Base-by-base conservation (phyloP, 2,888 invertebrate genomes). In the Heliconius charithonia region DNA sequence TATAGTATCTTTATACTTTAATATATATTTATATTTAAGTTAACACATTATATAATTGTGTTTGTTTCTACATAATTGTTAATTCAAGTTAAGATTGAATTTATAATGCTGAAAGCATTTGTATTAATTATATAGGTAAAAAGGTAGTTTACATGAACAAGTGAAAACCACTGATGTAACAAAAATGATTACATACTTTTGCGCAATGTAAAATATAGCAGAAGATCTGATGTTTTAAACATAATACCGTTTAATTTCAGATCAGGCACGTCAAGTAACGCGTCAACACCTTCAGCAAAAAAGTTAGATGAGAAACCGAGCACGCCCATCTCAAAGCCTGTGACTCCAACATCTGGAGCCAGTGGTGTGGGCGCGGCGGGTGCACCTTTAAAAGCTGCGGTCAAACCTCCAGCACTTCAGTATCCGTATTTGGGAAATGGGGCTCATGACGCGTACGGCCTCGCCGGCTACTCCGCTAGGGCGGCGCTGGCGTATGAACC, bases 321-420 rank as follows among this genome's bases (percentile, higher is more conserved):
- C 82, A 98, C 98, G 45, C 98, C 98, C 9, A 98, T 98, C 85
- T 97, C 98, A 22, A 98, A 98, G 94, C 97, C 98, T 10, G 97
- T 97, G 81, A 98, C 98, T 63, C 98, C 98, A 6, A 98, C 98
- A 27, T 95, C 96, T 4, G 96, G 97, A 69, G 95, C 95, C 77
- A 96, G 96, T 81, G 92, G 96, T 75, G 96, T 96, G 81, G 96
- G 96, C 76, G 94, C 96, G 0, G 96, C 95, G 87, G 96, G 91
- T 90, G 96, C 85, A 87, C 96, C 89, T 85, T 93, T 93, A 81
- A 96, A 94, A 86, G 96, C 96, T 80, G 91, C 93, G 85, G 96
- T 96, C 87, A 95, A 94, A 88, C 96, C 96, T 84, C 96, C 96
- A 82, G 96, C 90, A 85, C 89, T 95, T 22, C 96, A 96, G 87